Conservation (phyloP, 1,140 invertebrate genomes). For the Phortica variegata region DNA sequence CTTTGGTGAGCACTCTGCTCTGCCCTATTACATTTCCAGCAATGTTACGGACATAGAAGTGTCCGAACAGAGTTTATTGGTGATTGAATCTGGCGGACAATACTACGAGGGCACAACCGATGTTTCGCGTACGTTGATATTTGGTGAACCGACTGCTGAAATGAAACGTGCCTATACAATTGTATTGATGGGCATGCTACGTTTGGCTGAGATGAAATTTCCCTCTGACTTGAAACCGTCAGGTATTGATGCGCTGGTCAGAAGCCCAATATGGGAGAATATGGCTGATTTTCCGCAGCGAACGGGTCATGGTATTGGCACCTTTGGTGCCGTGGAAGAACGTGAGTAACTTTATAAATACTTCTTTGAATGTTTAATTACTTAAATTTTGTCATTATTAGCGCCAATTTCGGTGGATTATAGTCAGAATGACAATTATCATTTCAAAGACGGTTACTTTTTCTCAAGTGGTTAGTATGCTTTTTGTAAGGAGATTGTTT, state of each 20-base stretch:
- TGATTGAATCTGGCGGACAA: constrained; percentile 74
- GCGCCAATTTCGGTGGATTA: constrained; percentile 72
- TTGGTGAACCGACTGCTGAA: constrained; percentile 73
- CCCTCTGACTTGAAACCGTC: constrained; percentile 67
- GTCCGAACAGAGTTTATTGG: constrained; percentile 66
- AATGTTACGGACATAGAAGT: constrained; percentile 73
- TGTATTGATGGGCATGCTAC: constrained; percentile 85
- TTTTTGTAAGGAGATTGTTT: too few species aligned
- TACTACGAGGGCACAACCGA: constrained; percentile 90
- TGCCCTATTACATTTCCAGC: constrained; percentile 86
- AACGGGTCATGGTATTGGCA: constrained; percentile 88
- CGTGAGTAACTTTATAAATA: constrained; percentile 25
- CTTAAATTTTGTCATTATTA: constrained; percentile 52
- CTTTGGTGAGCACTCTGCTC: constrained; percentile 83
- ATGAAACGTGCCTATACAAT: constrained; percentile 83
- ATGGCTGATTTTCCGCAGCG: constrained; percentile 83
- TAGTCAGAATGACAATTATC: constrained; percentile 59
- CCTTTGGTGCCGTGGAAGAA: constrained; percentile 66
- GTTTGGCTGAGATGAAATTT: constrained; percentile 68
- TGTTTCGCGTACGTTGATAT: constrained; percentile 88
- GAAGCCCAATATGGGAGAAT: constrained; percentile 77
- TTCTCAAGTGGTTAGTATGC: constrained; percentile 72
- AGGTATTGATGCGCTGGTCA: constrained; percentile 73
- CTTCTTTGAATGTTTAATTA: neutral
- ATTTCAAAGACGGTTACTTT: constrained; percentile 80